These are phyloP conservation scores for Cettia cetti DNA, from an alignment of 2,113 vertebrate species.

Conservation along the genomic window DNA sequence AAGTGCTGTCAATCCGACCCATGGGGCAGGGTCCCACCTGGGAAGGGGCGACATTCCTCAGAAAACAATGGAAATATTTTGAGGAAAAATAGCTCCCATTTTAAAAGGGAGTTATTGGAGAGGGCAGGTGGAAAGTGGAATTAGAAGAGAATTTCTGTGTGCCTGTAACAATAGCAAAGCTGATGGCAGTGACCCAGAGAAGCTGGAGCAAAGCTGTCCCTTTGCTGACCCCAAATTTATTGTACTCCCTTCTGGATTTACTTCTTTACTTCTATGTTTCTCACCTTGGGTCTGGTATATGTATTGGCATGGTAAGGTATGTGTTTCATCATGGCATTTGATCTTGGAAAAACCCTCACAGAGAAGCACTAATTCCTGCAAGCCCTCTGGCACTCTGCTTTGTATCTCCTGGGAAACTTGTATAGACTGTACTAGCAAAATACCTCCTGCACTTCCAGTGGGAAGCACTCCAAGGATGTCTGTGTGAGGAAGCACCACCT, in stretches of 20 bases:
- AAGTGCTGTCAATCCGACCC: background rate
- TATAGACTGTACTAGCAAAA: background rate
- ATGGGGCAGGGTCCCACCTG: background rate
- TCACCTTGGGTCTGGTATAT: background rate
- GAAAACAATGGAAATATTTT: conserved; percentile 22
- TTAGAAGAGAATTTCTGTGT: background rate
- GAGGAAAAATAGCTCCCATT: background rate
- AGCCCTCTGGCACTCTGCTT: background rate
- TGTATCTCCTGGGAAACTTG: background rate
- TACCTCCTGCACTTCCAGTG: background rate
- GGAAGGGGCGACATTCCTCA: background rate
- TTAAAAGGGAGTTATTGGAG: background rate
- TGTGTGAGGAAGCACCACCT: background rate
- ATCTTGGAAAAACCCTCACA: background rate
- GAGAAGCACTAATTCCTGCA: background rate
- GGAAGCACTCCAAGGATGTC: background rate
- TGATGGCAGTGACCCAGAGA: background rate
- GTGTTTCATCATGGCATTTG: background rate
- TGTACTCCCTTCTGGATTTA: background rate
- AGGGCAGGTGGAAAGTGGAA: background rate
- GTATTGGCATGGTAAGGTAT: background rate
- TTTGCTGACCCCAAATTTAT: background rate
- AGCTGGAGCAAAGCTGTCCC: background rate
- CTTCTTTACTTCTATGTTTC: background rate
- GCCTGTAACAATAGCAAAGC: background rate